Conservation (phyloP, 2,888 invertebrate species). For the Drosophila setosimentum region DNA sequence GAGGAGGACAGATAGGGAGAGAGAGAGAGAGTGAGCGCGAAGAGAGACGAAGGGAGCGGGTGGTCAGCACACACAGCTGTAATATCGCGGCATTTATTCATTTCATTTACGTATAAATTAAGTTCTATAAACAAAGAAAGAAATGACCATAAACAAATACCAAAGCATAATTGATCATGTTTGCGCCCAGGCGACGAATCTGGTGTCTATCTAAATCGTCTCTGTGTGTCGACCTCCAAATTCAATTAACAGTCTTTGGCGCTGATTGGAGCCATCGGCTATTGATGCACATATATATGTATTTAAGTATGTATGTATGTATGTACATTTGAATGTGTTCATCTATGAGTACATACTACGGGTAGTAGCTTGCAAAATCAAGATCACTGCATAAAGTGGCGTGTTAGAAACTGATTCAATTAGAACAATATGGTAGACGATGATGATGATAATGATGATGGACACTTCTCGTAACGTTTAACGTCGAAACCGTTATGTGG, state of each 20-base stretch:
- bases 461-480: slow-evolving; percentile 7
- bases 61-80: slow-evolving; percentile 15
- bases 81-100: slow-evolving; percentile 11
- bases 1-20: background rate
- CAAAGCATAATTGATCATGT: slow-evolving; percentile 71
- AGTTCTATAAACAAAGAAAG: slow-evolving; percentile 70
- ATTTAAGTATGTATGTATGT: background rate
- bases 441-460: slow-evolving; percentile 19
- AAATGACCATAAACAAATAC: slow-evolving; percentile 73
- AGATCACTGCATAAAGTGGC: slow-evolving; percentile 14
- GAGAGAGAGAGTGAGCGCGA: too few species aligned
- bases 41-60: background rate
- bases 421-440: slow-evolving; percentile 7
- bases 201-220: background rate
- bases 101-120: slow-evolving; percentile 41
- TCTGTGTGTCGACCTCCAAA: slow-evolving; percentile 67
- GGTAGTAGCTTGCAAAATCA: slow-evolving; percentile 14
- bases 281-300: too few species aligned
- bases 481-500: slow-evolving; percentile 4
- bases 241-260: slow-evolving; percentile 69
- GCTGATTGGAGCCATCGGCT: slow-evolving; percentile 61
- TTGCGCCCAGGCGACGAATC: slow-evolving; percentile 20
- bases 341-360: background rate
- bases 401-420: slow-evolving; percentile 26
- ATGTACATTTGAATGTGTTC: background rate